A percentile compares a stretch with the other conserved stretches of the same genome.
phyloP scores from a whole-genome alignment of 2,797 vertebrate species.

The Selene dorsalis region DNA sequence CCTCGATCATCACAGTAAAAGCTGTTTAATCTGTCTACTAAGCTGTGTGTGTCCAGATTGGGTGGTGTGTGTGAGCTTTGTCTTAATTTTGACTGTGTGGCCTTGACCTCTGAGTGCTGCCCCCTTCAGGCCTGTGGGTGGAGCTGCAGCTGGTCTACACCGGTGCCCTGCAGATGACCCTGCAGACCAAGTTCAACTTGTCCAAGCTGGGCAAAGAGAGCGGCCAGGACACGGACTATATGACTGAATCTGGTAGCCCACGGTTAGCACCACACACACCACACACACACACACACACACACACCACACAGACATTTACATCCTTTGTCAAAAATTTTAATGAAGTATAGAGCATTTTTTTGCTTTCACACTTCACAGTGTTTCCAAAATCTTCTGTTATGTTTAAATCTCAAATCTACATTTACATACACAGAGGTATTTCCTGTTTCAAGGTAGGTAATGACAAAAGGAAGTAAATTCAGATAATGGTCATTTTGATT shows the following conservation, averaged over 20 bases:
- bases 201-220: conserved; percentile 90
- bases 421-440: too few relatives aligned
- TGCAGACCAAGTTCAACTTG: conserved; percentile 93
- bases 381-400: too few relatives aligned
- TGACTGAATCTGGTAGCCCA: conserved; percentile 65
- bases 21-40: conserved; percentile 67
- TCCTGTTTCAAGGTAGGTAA: too few relatives aligned
- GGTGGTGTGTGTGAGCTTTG: conserved; percentile 21
- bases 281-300: background rate
- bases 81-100: conserved; percentile 29
- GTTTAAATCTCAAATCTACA: too few relatives aligned
- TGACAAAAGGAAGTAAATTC: too few relatives aligned
- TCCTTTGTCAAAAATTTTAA: too few relatives aligned
- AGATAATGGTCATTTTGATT: too few relatives aligned
- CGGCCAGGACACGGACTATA: conserved; percentile 70
- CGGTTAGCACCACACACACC: conserved; percentile 74
- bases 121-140: conserved; percentile 88
- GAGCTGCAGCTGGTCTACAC: conserved; percentile 89
- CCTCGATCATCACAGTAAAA: conserved; percentile 61
- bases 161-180: conserved; percentile 90
- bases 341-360: too few relatives aligned
- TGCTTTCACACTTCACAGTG: too few relatives aligned
- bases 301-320: background rate
- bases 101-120: conserved; percentile 41
- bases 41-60: conserved; percentile 56